Evolutionary conservation across 1,140 invertebrate genomes (phyloP).

Genomic region (Papilio xuthus): DNA sequence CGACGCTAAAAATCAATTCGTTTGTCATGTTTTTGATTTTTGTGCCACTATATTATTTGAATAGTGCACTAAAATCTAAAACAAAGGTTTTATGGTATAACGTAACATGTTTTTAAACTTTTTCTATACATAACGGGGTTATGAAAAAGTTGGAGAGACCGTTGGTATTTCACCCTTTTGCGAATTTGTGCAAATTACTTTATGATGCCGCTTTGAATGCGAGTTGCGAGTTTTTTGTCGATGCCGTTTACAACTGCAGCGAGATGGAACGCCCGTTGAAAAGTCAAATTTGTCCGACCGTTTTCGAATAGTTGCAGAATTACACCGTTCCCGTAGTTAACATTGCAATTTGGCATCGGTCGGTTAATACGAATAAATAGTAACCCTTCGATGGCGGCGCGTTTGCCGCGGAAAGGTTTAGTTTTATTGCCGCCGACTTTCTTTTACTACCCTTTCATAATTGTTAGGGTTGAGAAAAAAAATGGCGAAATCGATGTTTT

Average conservation of each 20-base stretch:
- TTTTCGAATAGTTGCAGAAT: constrained; percentile 51
- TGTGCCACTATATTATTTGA: not conserved
- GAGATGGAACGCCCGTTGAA: constrained; percentile 51
- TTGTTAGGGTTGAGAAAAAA: constrained; percentile 57
- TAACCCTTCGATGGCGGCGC: constrained; percentile 69
- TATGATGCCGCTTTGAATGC: constrained; percentile 70
- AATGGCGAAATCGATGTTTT: constrained; percentile 55
- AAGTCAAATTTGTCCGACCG: constrained; percentile 53
- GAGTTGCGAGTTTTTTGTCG: constrained; percentile 64
- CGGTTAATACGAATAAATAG: constrained; percentile 71
- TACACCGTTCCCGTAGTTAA: constrained; percentile 54
- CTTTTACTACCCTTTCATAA: constrained; percentile 69
- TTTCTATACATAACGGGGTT: constrained; percentile 62
- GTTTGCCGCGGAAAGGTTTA: constrained; percentile 70
- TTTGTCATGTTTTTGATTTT: not conserved
- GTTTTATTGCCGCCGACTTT: constrained; percentile 66
- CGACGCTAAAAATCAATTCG: not conserved
- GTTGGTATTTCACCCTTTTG: constrained; percentile 73
- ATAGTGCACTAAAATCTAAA: constrained; percentile 64
- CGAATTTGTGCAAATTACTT: constrained; percentile 80
- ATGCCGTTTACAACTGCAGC: constrained; percentile 64
- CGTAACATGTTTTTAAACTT: constrained; percentile 52
- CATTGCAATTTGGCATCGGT: constrained; percentile 58
- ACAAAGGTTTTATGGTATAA: constrained; percentile 62
- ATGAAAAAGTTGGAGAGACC: constrained; percentile 59